Percentiles rank a stretch among this genome's conserved stretches.
Conservation (phyloP, 2,888 invertebrate genomes). For the Xylocampa areola region DNA sequence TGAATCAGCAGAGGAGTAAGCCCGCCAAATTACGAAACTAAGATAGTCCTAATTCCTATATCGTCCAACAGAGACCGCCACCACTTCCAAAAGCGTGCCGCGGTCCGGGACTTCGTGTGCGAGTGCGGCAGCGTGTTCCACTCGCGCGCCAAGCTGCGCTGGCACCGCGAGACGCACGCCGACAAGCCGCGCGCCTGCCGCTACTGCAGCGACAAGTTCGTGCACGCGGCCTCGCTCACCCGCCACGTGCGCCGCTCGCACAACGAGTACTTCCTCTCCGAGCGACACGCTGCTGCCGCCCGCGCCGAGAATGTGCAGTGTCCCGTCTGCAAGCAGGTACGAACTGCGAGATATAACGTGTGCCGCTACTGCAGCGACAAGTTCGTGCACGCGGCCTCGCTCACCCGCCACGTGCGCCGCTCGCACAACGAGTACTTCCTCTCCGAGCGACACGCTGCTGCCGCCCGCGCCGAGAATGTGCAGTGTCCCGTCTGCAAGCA, state of each 20-base stretch:
- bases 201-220: slow-evolving; percentile 96
- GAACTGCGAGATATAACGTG: not conserved
- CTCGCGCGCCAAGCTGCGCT: slow-evolving; percentile 94
- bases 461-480: slow-evolving; percentile 92
- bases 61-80: slow-evolving; percentile 89
- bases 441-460: slow-evolving; percentile 90
- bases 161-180: slow-evolving; percentile 96
- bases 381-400: slow-evolving; percentile 95
- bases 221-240: slow-evolving; percentile 95
- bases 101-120: slow-evolving; percentile 92
- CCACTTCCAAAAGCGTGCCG: slow-evolving; percentile 93
- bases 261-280: slow-evolving; percentile 93
- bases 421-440: slow-evolving; percentile 94
- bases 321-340: slow-evolving; percentile 92
- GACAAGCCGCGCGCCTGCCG: slow-evolving; percentile 95
- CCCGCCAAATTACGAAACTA: too few relatives aligned
- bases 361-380: slow-evolving; percentile 90
- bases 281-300: slow-evolving; percentile 90
- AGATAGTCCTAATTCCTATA: not conserved
- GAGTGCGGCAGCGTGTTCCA: slow-evolving; percentile 95
- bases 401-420: slow-evolving; percentile 95
- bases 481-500: slow-evolving; percentile 94
- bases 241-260: slow-evolving; percentile 95
- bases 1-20: too few relatives aligned
- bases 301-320: slow-evolving; percentile 93